These are phyloP conservation scores for Panthera uncia DNA, from an alignment of 2,113 vertebrate genomes.

Conservation along the genomic window DNA sequence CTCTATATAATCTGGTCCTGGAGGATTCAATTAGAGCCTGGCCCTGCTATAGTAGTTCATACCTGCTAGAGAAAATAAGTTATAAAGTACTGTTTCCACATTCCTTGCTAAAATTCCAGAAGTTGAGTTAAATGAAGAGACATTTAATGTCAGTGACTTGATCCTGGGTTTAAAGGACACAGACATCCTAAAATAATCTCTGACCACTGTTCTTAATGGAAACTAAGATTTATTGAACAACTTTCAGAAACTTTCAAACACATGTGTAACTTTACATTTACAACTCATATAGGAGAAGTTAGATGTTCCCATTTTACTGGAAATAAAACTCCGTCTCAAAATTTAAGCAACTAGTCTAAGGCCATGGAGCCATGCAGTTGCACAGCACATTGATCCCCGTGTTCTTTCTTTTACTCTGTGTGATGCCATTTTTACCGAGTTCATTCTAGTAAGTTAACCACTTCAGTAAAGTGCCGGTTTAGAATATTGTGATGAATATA, in stretches of 20 bases:
- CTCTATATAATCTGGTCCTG: not conserved
- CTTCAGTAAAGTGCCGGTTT: not conserved
- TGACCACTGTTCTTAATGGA: not conserved
- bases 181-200: not conserved
- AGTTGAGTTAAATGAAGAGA: not conserved
- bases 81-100: not conserved
- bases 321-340: conserved; percentile 5
- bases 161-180: not conserved
- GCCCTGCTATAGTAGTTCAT: not conserved
- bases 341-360: not conserved
- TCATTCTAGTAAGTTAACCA: not conserved
- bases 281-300: not conserved
- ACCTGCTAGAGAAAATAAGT: conserved; percentile 21
- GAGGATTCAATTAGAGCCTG: not conserved
- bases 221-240: not conserved
- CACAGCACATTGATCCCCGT: not conserved
- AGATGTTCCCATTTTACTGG: not conserved
- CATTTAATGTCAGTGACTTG: not conserved
- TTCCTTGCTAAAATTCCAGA: not conserved
- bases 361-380: not conserved
- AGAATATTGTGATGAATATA: not conserved
- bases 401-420: not conserved
- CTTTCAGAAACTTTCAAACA: not conserved
- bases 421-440: not conserved
- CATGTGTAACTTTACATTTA: not conserved